phyloP scores from a whole-genome alignment of 2,113 vertebrate species.

The Camelus bactrianus region DNA sequence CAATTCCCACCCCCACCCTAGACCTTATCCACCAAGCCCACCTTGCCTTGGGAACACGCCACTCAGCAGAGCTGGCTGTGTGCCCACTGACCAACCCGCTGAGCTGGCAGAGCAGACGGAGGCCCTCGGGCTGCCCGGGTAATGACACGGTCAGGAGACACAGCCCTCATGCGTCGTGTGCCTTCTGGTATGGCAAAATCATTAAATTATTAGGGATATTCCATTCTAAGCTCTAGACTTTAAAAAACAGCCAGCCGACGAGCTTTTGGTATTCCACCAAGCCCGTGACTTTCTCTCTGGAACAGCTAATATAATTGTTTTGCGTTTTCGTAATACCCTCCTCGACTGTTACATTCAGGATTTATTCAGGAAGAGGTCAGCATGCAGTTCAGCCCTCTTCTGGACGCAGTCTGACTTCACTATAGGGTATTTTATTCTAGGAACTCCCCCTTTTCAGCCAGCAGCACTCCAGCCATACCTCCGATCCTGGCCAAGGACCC shows the following conservation, averaged over 20 bases:
- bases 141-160: background rate
- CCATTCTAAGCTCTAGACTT: conserved; percentile 21
- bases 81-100: background rate
- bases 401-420: background rate
- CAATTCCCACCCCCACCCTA: no score
- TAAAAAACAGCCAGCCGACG: conserved; percentile 16
- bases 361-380: conserved; percentile 61
- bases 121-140: background rate
- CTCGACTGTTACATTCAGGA: conserved; percentile 42
- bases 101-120: background rate
- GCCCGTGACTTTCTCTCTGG: conserved; percentile 64
- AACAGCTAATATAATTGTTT: conserved; percentile 47
- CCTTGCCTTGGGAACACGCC: background rate
- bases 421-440: conserved; percentile 31
- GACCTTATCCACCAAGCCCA: background rate
- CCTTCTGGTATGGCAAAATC: conserved; percentile 40
- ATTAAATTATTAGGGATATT: conserved; percentile 32
- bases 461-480: conserved; percentile 63
- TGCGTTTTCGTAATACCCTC: conserved; percentile 62
- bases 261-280: conserved; percentile 57
- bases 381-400: conserved; percentile 40
- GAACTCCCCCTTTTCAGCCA: conserved; percentile 44
- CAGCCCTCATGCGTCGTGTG: background rate
- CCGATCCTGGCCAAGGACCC: conserved; percentile 33
- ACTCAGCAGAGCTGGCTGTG: background rate